A percentile compares a stretch with the other conserved stretches of the same genome.
These are phyloP conservation scores for Paragorgia papillata DNA, from an alignment of 92 coral and sea anemone genomes.

Conservation along the genomic window DNA sequence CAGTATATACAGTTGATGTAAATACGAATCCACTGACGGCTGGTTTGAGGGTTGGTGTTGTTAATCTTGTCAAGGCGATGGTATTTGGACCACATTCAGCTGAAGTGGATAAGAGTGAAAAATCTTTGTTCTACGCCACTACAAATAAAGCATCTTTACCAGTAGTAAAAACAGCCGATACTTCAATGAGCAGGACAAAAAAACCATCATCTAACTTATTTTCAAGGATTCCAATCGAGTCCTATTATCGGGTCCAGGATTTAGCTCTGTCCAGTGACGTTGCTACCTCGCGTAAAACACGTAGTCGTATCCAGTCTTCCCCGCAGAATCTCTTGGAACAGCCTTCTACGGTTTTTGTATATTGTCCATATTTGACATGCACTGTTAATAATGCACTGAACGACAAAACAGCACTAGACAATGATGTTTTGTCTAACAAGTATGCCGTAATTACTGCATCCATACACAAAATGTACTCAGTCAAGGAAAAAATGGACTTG, in stretches of 20 bases:
- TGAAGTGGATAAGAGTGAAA: constrained; percentile 9
- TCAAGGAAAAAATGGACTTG: constrained; percentile 20
- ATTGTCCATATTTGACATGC: constrained; percentile 58
- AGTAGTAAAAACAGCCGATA: not conserved
- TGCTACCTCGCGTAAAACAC: not conserved
- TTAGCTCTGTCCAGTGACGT: constrained; percentile 3
- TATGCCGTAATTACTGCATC: constrained; percentile 18
- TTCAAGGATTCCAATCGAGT: constrained; percentile 10
- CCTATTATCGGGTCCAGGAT: constrained; percentile 36
- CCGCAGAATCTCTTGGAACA: constrained; percentile 43
- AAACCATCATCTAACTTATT: not conserved
- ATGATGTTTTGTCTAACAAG: constrained; percentile 1
- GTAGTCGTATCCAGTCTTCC: constrained; percentile 5
- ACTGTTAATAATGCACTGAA: constrained; percentile 13
- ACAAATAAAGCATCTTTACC: not conserved
- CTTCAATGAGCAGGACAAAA: not conserved
- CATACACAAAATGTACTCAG: constrained; percentile 23
- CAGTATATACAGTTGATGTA: constrained; percentile 5
- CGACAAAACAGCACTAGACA: not conserved
- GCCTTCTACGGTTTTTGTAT: constrained; percentile 76
- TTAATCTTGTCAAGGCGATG: not conserved
- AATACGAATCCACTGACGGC: not conserved
- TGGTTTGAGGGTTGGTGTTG: constrained; percentile 6
- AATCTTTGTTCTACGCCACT: constrained; percentile 10
- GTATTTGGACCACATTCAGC: constrained; percentile 26